Base-by-base conservation (phyloP, 2,797 vertebrate species). In the Pangasius mekongensis region DNA sequence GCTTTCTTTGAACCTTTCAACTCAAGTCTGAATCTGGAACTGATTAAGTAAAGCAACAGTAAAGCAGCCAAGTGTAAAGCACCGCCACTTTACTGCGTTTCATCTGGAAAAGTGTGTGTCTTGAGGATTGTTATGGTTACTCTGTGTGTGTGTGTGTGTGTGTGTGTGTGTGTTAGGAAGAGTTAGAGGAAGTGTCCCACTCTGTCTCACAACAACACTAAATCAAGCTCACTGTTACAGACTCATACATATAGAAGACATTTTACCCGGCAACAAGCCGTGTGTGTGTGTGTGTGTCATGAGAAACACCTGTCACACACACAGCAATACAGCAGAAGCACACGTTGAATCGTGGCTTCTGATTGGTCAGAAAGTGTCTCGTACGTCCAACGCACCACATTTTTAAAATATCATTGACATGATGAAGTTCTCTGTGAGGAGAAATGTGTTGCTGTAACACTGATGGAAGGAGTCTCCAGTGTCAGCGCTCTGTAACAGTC, bases 21-120 rank as follows among this genome's bases (percentile, higher is more conserved):
- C 77, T 87, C 36, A 1, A 27, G 18, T 36, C 49, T 82, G 77
- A 54, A 58, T 82, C 78, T 87, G 86, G 86, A 87, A 54, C 33
- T 83, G 66, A 74, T 83, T 64, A 58, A 49, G 9, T 73, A 36
- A 74, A 86, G 67, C 22, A 77, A 85, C 83, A 88, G 36, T 54
- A 47, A 36, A 76, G 58, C 30, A 39, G n/a, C 36, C 60, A 86
- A 47, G 64, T n/a, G n/a, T 11, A 67, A 67, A 84, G n/a, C n/a
- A 13, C 2, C 2, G 3, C n/a, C 39, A 67, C 39, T 49, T 66
- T 66, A 30, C 39, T 84, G 62, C 1, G 20, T 30, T 84, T 49
- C 27, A 82, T 73, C 54, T 84, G 60, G 49, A 20, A 54, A 33
- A 33, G 73, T 66, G 66, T 69, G 43, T 56, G 30, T 85, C 49